Conservation (phyloP, 2,797 vertebrate genomes). For the Meriones psammophilus region DNA sequence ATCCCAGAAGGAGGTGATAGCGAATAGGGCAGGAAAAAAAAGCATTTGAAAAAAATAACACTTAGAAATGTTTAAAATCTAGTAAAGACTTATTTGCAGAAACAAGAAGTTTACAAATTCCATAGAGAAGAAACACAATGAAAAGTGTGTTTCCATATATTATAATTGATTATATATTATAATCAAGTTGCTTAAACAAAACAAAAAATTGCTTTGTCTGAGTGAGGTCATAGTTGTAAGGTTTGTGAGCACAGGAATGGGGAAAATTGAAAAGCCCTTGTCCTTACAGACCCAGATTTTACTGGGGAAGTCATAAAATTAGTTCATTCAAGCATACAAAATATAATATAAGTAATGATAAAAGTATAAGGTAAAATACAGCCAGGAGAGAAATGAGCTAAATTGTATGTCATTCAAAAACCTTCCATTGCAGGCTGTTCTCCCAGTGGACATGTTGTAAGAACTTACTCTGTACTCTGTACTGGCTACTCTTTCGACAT, state of each 20-base stretch:
- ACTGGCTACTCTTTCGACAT: not conserved
- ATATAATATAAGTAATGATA: not conserved
- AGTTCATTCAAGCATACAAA: conserved; percentile 10
- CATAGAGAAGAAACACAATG: conserved; percentile 3
- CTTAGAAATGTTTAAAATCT: not conserved
- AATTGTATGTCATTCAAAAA: not conserved
- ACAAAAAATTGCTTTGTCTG: not conserved
- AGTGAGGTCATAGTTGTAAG: not conserved
- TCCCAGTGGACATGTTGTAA: not conserved
- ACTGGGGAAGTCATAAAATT: not conserved
- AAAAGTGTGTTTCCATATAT: not conserved
- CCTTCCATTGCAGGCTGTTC: not conserved
- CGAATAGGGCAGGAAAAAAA: not conserved
- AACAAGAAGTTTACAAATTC: not conserved
- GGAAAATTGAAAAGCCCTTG: not conserved
- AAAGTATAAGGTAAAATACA: not conserved
- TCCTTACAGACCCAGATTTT: not conserved
- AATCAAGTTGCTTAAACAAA: not conserved
- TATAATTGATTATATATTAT: too few species aligned
- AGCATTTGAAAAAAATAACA: not conserved
- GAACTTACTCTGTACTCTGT: not conserved
- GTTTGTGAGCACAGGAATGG: not conserved
- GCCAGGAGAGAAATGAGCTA: not conserved
- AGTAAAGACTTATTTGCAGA: conserved; percentile 9
- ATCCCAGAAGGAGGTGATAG: not conserved